A percentile compares a stretch with the other conserved stretches of the same genome.
Conservation (phyloP, 2,797 vertebrate genomes). For the Discoglossus pictus region DNA sequence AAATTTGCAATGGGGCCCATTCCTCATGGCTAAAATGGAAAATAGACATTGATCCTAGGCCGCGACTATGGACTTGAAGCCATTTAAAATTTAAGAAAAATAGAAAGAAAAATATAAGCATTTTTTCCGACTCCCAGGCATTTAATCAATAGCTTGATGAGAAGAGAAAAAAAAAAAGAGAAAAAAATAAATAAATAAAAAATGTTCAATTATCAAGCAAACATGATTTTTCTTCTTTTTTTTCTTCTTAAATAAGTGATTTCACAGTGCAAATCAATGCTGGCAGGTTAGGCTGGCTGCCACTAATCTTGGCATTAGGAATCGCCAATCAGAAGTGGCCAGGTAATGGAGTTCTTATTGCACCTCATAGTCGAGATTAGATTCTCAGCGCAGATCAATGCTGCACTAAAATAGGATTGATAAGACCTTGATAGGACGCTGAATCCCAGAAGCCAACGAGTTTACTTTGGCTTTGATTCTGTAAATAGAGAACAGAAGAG, state of each 20-base stretch:
- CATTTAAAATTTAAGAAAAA: constrained; percentile 71
- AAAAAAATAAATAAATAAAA: constrained; percentile 81
- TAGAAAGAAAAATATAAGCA: constrained; percentile 70
- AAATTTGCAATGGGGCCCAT: constrained; percentile 85
- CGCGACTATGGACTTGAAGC: constrained; percentile 73
- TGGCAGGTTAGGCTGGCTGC: constrained; percentile 96
- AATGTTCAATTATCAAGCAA: constrained; percentile 94
- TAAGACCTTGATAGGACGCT: constrained; percentile 98
- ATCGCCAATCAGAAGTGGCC: constrained; percentile 94
- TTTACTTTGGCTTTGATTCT: constrained; percentile 80
- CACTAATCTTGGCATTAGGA: constrained; percentile 98
- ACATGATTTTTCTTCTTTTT: constrained; percentile 77
- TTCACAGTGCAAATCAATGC: constrained; percentile 98
- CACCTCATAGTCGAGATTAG: constrained; percentile 99
- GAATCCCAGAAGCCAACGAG: constrained; percentile 91
- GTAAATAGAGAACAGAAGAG: constrained; percentile 70
- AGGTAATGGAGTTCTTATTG: constrained; percentile 99
- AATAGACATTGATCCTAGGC: constrained; percentile 83
- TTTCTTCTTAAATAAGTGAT: constrained; percentile 91
- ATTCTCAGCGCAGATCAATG: constrained; percentile 98
- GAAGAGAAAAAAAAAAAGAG: constrained; percentile 62
- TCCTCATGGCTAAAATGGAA: constrained; percentile 77
- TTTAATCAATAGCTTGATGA: constrained; percentile 86
- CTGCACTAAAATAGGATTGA: constrained; percentile 96
- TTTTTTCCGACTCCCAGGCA: constrained; percentile 78